Evolutionary conservation across 2,888 invertebrate genomes (phyloP), one percentile per base, ranked within the genome.

Genomic region (Argynnis bischoffii): DNA sequence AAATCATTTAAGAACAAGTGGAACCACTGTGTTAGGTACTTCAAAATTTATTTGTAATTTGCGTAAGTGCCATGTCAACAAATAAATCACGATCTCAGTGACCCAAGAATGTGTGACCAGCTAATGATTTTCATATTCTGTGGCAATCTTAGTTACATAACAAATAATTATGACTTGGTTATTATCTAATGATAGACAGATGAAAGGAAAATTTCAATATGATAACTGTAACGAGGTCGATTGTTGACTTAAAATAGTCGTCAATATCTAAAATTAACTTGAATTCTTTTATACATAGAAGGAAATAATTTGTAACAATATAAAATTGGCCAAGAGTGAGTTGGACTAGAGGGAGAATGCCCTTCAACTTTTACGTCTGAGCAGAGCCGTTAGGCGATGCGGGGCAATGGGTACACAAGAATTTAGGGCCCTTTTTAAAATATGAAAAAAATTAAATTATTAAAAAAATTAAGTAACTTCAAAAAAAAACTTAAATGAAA

Each of bases 171-270:
- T 26, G 1, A 57, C 41, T 61, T 61, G 14, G 11, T 51, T 51
- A 61, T 61, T 61, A 61, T 61, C 41, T 61, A 53, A 53, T 61
- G 53, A 61, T 61, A 61, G 61, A 59, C 59, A 59, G 59, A 59
- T 59, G 59, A 61, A 53, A 61, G 53, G 61, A 61, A 61, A 53
- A 53, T 61, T 61, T 61, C 21, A 53, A 61, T 61, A 61, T 14
- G 61, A 59, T 53, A 61, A 53, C 51, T 61, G 16, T 51, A 61
- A 61, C 53, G 53, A 53, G 53, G 61, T 61, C 41, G 15, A 41
- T 2, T 61, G 48, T 59, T 59, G 59, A 26, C 59, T 59, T 48
- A 59, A 59, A 59, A 59, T 59, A 48, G n/a, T 59, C 16, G 48
- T 59, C 13, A 16, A 59, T 31, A 8, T 8, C 35, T 41, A 26